phyloP scores from a whole-genome alignment of 2,888 invertebrate species.

The Orthonychiurus folsomi region DNA sequence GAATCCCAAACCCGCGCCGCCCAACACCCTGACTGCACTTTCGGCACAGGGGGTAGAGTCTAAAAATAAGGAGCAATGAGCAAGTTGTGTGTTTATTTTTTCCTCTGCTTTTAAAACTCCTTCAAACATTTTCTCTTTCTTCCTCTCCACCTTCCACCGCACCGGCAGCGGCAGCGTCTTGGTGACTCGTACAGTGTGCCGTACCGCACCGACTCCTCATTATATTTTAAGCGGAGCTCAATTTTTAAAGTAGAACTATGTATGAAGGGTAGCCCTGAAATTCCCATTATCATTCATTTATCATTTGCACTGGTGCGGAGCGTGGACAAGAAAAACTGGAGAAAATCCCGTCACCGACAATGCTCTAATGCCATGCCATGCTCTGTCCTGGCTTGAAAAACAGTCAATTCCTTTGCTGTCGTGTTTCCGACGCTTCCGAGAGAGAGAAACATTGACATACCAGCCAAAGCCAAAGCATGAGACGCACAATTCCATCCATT shows the following conservation, averaged over 20 bases:
- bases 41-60: background rate
- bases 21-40: too few relatives aligned
- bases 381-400: too few relatives aligned
- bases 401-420: too few relatives aligned
- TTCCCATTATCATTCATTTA: constrained; percentile 1
- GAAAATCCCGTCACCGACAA: background rate
- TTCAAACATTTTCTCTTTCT: background rate
- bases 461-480: background rate
- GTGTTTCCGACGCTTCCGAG: too few relatives aligned
- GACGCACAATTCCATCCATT: background rate
- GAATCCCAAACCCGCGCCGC: too few relatives aligned
- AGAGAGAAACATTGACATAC: background rate
- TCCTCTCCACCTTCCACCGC: too few relatives aligned
- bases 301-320: background rate
- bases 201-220: too few relatives aligned
- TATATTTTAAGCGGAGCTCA: background rate
- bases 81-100: background rate
- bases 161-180: too few relatives aligned
- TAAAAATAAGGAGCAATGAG: background rate
- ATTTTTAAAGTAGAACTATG: background rate
- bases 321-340: background rate
- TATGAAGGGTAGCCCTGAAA: background rate
- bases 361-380: too few relatives aligned
- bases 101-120: background rate
- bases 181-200: too few relatives aligned